Percentiles rank a stretch among this genome's conserved stretches.
Evolutionary conservation across 2,797 vertebrate genomes (phyloP).

Genomic region (Hyperoplus lanceolatus): DNA sequence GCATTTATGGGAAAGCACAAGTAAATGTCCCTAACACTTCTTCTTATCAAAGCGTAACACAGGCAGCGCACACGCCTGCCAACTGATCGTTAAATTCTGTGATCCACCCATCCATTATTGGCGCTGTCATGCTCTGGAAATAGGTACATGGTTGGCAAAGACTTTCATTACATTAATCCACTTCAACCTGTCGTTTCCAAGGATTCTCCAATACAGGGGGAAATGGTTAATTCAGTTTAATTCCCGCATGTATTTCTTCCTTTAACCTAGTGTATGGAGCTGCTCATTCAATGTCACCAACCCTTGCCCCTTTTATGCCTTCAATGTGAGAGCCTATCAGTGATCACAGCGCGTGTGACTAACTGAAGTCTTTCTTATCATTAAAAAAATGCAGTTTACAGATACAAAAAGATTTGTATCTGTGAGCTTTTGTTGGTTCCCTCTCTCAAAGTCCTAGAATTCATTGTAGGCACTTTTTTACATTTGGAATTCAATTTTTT

Average conservation of each 20-base stretch:
- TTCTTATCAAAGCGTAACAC: constrained; percentile 54
- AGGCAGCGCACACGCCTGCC: constrained; percentile 23
- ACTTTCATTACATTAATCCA: constrained; percentile 52
- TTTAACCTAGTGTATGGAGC: constrained; percentile 23
- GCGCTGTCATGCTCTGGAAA: constrained; percentile 56
- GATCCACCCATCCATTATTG: constrained; percentile 55
- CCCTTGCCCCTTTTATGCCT: constrained; percentile 18
- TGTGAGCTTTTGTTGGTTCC: constrained; percentile 46
- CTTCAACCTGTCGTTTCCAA: background rate
- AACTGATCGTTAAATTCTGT: constrained; percentile 41
- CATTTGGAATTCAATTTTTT: constrained; percentile 32
- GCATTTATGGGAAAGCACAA: constrained; percentile 21
- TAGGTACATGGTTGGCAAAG: constrained; percentile 13
- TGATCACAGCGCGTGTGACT: constrained; percentile 35
- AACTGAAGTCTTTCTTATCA: constrained; percentile 64
- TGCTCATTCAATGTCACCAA: constrained; percentile 57
- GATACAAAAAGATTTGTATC: constrained; percentile 67
- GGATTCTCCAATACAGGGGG: constrained; percentile 6
- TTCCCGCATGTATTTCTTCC: constrained; percentile 40
- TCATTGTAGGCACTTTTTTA: constrained; percentile 52
- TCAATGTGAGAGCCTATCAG: constrained; percentile 36
- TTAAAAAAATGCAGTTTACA: constrained; percentile 54
- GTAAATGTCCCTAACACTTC: constrained; percentile 21
- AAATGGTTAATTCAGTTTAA: constrained; percentile 59
- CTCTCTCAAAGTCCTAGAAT: constrained; percentile 58